Conservation (phyloP, 2,797 vertebrate genomes). For the Hemitrygon akajei region DNA sequence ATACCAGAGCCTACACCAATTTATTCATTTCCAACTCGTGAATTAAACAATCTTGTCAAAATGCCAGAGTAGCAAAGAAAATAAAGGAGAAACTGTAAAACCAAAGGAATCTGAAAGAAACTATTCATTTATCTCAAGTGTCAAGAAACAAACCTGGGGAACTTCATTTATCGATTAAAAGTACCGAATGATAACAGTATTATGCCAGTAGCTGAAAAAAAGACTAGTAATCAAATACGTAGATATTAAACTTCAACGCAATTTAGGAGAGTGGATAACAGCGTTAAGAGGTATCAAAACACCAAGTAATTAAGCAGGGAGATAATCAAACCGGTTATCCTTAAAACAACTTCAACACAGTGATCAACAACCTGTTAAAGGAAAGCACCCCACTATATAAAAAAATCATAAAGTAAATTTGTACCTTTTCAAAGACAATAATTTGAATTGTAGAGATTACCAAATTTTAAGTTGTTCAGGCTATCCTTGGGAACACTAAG, state of each 20-base stretch:
- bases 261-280: background rate
- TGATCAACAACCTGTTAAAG: background rate
- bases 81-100: background rate
- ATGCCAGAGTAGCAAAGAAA: background rate
- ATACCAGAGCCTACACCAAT: background rate
- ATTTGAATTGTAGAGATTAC: background rate
- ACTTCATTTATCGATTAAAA: background rate
- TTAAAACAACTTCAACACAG: background rate
- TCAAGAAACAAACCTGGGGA: background rate
- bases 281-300: background rate
- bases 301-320: background rate
- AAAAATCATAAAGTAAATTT: background rate
- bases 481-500: background rate
- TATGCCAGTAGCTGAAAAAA: background rate
- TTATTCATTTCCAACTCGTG: background rate
- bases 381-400: background rate
- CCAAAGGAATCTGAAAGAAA: background rate
- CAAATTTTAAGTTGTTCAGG: background rate
- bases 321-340: background rate
- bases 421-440: background rate
- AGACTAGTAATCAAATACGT: background rate
- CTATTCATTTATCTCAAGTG: background rate
- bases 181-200: background rate
- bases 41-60: background rate
- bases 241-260: background rate